Base-by-base conservation (phyloP, 2,113 vertebrate species). In the Leucopsar rothschildi region DNA sequence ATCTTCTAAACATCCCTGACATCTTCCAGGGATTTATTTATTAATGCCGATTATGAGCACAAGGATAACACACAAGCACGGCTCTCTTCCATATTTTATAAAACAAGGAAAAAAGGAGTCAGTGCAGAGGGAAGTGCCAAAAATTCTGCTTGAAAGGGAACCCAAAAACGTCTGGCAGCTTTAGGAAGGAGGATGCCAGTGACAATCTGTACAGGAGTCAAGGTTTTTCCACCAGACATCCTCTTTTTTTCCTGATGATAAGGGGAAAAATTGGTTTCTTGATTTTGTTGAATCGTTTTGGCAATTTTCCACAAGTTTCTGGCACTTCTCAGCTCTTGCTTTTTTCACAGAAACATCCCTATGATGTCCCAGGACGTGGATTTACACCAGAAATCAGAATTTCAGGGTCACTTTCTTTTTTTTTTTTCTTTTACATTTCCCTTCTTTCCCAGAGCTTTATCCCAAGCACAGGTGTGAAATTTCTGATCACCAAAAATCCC, bases 1-100 rank as follows among this genome's bases (percentile, higher is more conserved):
- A 49, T 78, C 88, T 80, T 68, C 53, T 33, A n/a, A 87, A 85
- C 5, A 1, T 31, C 70, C 75, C 82, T 50, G 49, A 21, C 45
- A 15, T 75, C 66, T 89, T 72, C 69, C 82, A 69, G 63, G 37
- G 53, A 18, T 85, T 96, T 93, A 94, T 93, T 92, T 93, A 93
- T 93, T 93, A 35, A 94, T 76, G 84, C 37, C 81, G 19, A 7
- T 60, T 85, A 52, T 5, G n/a, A 92, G 66, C 44, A 52, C 57
- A 42, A 2, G 21, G 81, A 47, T 47, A 52, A 91, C 1, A 19
- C 75, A 64, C 52, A 31, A 24, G 44, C 66, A 42, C 8, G 4
- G 31, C 44, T 4, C 55, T 69, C 47, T 60, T 91, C 85, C 57
- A 56, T 80, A 45, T 91, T 93, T 87, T 33, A 87, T 49, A 60